These are phyloP conservation scores for Alviniconcha marisindica DNA, from an alignment of 1,140 invertebrate genomes.

Conservation along the genomic window DNA sequence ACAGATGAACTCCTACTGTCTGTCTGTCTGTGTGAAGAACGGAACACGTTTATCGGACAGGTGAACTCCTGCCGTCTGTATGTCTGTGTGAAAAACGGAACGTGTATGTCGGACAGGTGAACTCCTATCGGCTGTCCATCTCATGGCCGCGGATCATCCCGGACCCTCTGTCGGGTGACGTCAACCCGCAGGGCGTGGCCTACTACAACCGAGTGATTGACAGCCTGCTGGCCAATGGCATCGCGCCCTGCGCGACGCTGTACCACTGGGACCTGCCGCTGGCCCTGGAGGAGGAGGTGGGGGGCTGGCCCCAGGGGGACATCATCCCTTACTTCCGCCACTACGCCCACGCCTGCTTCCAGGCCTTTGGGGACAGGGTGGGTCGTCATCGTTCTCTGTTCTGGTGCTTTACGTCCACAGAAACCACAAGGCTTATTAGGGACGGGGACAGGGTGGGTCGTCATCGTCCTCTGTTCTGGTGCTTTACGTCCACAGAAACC, in stretches of 20 bases:
- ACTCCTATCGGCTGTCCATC: slow-evolving; percentile 68
- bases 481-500: too few relatives aligned
- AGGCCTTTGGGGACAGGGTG: slow-evolving; percentile 31
- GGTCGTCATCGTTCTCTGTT: too few relatives aligned
- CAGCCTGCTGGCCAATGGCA: slow-evolving; percentile 51
- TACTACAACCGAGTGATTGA: slow-evolving; percentile 66
- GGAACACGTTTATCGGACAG: too few relatives aligned
- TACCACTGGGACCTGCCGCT: slow-evolving; percentile 78
- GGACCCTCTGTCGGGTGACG: slow-evolving; percentile 49
- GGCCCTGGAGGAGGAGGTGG: slow-evolving; percentile 75
- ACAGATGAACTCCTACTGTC: too few relatives aligned
- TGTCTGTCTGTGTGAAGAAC: too few relatives aligned
- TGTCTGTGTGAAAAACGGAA: too few relatives aligned
- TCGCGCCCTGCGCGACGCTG: slow-evolving; percentile 77
- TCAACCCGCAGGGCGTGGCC: slow-evolving; percentile 58
- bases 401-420: too few relatives aligned
- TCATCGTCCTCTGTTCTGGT: too few relatives aligned
- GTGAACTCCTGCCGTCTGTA: too few relatives aligned
- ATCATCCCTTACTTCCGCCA: slow-evolving; percentile 23
- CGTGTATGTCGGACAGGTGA: slow-evolving; percentile 49
- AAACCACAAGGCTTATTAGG: too few relatives aligned
- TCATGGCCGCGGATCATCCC: slow-evolving; percentile 69
- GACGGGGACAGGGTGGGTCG: too few relatives aligned
- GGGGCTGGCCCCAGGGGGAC: slow-evolving; percentile 31
- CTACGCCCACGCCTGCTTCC: slow-evolving; percentile 31